Conservation (phyloP, 2,888 invertebrate species). For the Graphium colonna region DNA sequence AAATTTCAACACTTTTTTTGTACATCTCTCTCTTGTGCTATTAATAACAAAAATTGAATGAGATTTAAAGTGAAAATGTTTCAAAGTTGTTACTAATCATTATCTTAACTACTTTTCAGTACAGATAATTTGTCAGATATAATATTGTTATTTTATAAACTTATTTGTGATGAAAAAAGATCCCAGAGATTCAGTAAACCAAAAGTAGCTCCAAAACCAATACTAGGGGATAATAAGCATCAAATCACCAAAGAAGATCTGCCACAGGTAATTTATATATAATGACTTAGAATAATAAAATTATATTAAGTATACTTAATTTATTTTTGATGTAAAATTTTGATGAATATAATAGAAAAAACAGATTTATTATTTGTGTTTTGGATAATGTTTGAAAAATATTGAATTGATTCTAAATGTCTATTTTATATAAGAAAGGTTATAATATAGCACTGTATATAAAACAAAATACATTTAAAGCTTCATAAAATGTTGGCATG, state of each 20-base stretch:
- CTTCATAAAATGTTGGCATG: neutral
- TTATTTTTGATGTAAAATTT: conserved; percentile 1
- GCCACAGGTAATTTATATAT: conserved; percentile 76
- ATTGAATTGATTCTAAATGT: neutral
- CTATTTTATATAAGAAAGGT: no score
- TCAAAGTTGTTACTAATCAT: neutral
- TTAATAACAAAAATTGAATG: no score
- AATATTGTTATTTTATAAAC: conserved; percentile 74
- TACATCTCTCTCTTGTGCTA: no score
- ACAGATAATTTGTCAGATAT: conserved; percentile 82
- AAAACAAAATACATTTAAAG: no score
- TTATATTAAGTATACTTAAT: no score
- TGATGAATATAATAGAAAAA: neutral
- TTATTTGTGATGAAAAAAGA: conserved; percentile 81
- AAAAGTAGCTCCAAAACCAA: conserved; percentile 67
- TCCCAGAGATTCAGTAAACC: conserved; percentile 75
- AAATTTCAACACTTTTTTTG: neutral
- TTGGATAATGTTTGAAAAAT: no score
- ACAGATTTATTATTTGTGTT: no score
- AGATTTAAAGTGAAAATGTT: no score
- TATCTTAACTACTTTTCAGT: conserved; percentile 60
- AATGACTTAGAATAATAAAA: conserved; percentile 12
- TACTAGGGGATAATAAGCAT: conserved; percentile 68
- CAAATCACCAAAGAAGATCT: conserved; percentile 83
- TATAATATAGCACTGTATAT: no score